A percentile compares a stretch with the other conserved stretches of the same genome.
Conservation (phyloP, 2,888 invertebrate species). For the Drosophila falleni region DNA sequence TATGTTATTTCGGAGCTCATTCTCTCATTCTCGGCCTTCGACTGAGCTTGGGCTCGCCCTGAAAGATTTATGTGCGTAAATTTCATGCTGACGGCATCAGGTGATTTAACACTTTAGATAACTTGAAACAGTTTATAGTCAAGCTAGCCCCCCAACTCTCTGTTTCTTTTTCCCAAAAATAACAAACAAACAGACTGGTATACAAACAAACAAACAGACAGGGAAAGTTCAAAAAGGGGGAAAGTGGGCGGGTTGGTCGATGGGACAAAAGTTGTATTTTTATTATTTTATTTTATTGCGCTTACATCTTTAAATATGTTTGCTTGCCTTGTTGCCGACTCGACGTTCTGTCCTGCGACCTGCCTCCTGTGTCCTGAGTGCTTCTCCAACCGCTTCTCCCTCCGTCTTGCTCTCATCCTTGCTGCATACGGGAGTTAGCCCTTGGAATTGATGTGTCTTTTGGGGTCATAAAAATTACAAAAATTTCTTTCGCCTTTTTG, state of each 20-base stretch:
- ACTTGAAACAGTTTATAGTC: slow-evolving; percentile 80
- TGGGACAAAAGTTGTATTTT: slow-evolving; percentile 74
- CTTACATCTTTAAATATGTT: slow-evolving; percentile 76
- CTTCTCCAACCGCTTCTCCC: neutral
- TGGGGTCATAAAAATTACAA: slow-evolving; percentile 82
- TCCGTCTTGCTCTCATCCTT: neutral
- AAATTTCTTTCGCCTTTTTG: slow-evolving; percentile 70
- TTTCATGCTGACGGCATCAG: slow-evolving; percentile 85
- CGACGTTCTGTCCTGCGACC: slow-evolving; percentile 30
- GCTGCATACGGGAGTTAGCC: slow-evolving; percentile 42
- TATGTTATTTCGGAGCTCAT: slow-evolving; percentile 67
- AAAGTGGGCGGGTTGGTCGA: neutral
- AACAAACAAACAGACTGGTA: slow-evolving; percentile 23
- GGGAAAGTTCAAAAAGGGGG: slow-evolving; percentile 28
- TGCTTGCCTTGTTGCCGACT: slow-evolving; percentile 48
- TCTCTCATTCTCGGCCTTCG: slow-evolving; percentile 48
- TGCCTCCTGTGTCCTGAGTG: neutral
- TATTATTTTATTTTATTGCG: slow-evolving; percentile 78
- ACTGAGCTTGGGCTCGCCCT: slow-evolving; percentile 54
- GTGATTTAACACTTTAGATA: slow-evolving; percentile 85
- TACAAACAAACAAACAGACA: slow-evolving; percentile 28
- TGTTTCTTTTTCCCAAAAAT: slow-evolving; percentile 3
- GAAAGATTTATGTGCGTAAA: slow-evolving; percentile 82
- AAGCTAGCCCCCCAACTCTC: slow-evolving; percentile 20
- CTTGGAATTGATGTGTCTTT: slow-evolving; percentile 80